Base-by-base conservation (phyloP, 2,113 vertebrate genomes). In the Bombycilla garrulus region DNA sequence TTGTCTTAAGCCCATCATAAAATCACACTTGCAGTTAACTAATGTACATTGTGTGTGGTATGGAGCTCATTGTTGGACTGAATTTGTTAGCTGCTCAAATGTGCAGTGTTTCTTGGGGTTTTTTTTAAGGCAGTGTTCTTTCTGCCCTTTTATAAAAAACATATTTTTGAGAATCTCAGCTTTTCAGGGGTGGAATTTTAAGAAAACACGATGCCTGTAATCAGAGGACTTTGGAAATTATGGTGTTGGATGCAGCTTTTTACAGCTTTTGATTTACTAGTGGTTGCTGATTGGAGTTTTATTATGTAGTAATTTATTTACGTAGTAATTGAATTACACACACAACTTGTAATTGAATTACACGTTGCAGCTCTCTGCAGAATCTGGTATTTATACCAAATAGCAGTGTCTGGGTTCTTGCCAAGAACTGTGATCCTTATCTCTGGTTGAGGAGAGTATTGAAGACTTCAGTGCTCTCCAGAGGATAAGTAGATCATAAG, bases 1-100 rank as follows among this genome's bases (percentile, higher is more conserved):
- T 79, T 81, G 65, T 89, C 78, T 87, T 96, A 94, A 96, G 28
- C 70, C 66, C 54, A 29, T 90, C 81, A 45, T 82, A 96, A 95
- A 96, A 88, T 92, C 90, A 65, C 65, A 86, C 64, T 92, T 81
- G 90, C 38, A 3, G 86, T 89, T 89, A 95, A 81, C 69, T 86
- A 18, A 69, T 66, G 50, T 80, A 47, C 87, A 42, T 70, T 94
- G 81, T 93, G 79, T 76, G 87, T 36, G 74, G 87, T 82, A 66
- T 61, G 76, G 54, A 92, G 57, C 84, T 90, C 71, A 61, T 71
- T 89, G 86, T 48, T 87, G 45, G 65, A 72, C 36, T 58, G 51
- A 64, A 74, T 86, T 71, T 77, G 36, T 70, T 77, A 92, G 66
- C 78, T 84, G 23, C 73, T 92, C 78, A 81, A 95, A 36, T 60